These are phyloP conservation scores for Bombus confusus DNA, from an alignment of 1,140 invertebrate species.

Conservation along the genomic window DNA sequence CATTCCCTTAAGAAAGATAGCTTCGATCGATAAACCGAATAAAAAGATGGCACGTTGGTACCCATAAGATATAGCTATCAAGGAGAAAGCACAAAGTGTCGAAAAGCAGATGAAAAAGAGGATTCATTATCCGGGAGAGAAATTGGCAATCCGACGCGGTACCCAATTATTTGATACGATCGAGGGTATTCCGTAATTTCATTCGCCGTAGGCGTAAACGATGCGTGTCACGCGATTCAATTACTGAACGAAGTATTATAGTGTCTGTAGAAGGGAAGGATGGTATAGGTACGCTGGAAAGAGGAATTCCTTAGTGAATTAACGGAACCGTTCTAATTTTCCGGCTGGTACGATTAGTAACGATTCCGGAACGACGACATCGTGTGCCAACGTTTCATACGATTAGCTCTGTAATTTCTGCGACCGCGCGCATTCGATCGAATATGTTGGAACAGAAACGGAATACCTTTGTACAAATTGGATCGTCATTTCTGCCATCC, in stretches of 20 bases:
- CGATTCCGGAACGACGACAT: background rate
- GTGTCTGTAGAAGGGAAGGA: no score
- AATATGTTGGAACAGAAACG: background rate
- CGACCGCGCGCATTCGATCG: background rate
- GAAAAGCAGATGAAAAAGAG: background rate
- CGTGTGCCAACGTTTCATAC: background rate
- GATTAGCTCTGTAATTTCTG: background rate
- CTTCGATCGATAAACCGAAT: background rate
- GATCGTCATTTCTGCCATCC: background rate
- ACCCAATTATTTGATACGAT: slow-evolving; percentile 26
- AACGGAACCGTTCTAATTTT: background rate
- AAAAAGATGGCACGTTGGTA: background rate
- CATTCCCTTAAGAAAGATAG: no score
- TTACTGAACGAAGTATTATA: slow-evolving; percentile 2
- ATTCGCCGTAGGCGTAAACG: background rate
- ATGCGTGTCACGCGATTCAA: slow-evolving; percentile 37
- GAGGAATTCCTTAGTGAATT: background rate
- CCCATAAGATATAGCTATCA: background rate
- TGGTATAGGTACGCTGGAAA: background rate
- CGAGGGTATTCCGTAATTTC: slow-evolving; percentile 11
- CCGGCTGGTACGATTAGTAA: background rate
- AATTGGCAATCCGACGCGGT: background rate
- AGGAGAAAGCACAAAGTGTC: background rate
- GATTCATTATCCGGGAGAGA: background rate
- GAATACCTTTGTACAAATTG: background rate